Evolutionary conservation across 1,140 invertebrate species (phyloP).

Genomic region (Archegozetes longisetosus): DNA sequence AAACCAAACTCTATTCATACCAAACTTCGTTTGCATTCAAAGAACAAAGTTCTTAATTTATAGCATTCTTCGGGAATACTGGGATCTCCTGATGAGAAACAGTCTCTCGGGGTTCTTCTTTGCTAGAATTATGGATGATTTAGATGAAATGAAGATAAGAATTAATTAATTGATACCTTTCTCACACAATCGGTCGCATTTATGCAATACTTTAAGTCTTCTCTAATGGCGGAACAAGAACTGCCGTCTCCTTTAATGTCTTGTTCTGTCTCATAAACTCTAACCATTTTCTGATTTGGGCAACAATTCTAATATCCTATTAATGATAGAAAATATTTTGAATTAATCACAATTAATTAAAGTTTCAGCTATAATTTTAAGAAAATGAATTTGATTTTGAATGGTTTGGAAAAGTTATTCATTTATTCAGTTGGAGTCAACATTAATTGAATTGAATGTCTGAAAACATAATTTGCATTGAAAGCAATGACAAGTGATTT

Average conservation of each 20-base stretch:
- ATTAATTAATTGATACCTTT: constrained; percentile 4
- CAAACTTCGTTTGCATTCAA: constrained; percentile 15
- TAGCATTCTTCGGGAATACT: constrained; percentile 9
- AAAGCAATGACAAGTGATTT: too few species aligned
- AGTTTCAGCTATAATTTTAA: too few species aligned
- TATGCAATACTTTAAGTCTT: constrained; percentile 13
- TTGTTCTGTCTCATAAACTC: constrained; percentile 5
- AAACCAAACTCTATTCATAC: too few species aligned
- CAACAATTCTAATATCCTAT: too few species aligned
- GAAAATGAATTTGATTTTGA: too few species aligned
- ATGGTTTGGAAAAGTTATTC: too few species aligned
- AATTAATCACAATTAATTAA: too few species aligned
- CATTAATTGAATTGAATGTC: too few species aligned
- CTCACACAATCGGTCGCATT: constrained; percentile 10
- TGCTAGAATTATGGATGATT: not conserved
- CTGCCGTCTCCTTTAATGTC: constrained; percentile 10
- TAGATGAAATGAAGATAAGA: not conserved
- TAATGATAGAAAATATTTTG: too few species aligned
- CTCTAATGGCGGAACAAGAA: not conserved
- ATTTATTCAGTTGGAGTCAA: too few species aligned
- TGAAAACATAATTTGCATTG: too few species aligned
- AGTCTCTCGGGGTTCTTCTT: not conserved
- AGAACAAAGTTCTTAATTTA: constrained; percentile 3
- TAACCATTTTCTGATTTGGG: not conserved
- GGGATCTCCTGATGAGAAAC: not conserved